Evolutionary conservation across 2,797 vertebrate genomes (phyloP).

Genomic region (Eospalax fontanierii): DNA sequence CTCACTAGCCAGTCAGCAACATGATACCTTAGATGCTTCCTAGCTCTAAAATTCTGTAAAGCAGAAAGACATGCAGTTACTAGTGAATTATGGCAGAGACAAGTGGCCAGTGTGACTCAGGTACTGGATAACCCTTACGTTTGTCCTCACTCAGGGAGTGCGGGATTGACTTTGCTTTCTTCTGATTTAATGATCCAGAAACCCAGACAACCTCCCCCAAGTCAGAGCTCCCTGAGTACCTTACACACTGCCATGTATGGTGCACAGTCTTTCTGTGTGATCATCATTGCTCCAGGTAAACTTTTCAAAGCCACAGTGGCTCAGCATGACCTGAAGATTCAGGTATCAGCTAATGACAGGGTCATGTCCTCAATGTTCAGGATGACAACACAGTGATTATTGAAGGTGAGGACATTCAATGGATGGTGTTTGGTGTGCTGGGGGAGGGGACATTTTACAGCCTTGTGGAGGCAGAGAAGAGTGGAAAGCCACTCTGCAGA

Average conservation of each 20-base stretch:
- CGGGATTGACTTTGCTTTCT: neutral
- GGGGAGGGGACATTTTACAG: neutral
- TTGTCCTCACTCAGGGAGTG: neutral
- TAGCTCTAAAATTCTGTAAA: neutral
- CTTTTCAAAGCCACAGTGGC: neutral
- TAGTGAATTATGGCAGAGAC: neutral
- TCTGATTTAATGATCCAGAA: conserved; percentile 21
- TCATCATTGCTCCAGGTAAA: neutral
- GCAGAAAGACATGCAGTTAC: neutral
- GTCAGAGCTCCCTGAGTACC: neutral
- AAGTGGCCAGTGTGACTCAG: neutral
- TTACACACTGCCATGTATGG: neutral
- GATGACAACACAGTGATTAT: neutral
- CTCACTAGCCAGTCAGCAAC: neutral
- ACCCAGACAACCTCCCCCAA: neutral
- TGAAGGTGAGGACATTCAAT: neutral
- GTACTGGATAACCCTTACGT: neutral
- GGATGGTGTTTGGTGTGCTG: neutral
- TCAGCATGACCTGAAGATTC: neutral
- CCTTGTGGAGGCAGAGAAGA: neutral
- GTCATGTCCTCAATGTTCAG: neutral
- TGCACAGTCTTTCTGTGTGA: neutral
- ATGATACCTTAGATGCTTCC: neutral
- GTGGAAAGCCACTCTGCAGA: neutral
- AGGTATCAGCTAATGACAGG: neutral